Evolutionary conservation across 2,888 invertebrate genomes (phyloP), one percentile per base, ranked within the genome.

Genomic region (Cheiracanthium punctorium): DNA sequence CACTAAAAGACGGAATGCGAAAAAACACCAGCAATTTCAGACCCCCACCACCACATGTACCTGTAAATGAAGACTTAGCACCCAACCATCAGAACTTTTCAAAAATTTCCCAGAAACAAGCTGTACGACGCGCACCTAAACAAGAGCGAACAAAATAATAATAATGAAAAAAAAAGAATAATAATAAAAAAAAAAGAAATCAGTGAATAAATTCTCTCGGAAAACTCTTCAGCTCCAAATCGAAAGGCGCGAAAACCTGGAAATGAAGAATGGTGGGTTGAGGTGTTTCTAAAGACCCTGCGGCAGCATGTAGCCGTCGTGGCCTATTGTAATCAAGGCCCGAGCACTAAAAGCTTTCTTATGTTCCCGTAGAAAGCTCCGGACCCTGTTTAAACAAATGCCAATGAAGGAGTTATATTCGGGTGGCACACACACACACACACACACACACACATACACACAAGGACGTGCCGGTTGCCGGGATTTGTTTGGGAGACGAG

Each of bases 301-400:
- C 58, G 52, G 52, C 64, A 30, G 17, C 69, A 24, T 79, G 84
- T 80, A 74, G 79, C 74, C 69, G 79, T 80, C 84, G 29, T 74
- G 79, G 81, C 87, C 87, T 82, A 87, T 87, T 87, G 87, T 87
- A 81, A 82, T 86, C 87, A 79, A 80, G 73, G 77, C 81, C 52
- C 52, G 67, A 48, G 75, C 87, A 74, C 87, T 87, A 87, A 87
- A 82, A 87, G 87, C 87, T 87, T 87, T 87, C 87, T 81, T 87
- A 80, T 87, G 87, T 87, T 87, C 81, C 14, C 32, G 65, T 52
- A 75, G 80, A 80, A 74, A 79, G 79, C 80, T 52, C 67, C 67
- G 75, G 71, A 37, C 73, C 81, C 81, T 87, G 81, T 87, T 87
- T 87, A 87, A 87, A 87, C 87, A 87, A 87, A 87, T 87, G 87